Evolutionary conservation across 1,140 invertebrate genomes (phyloP).

Genomic region (Diachasma alloeum): DNA sequence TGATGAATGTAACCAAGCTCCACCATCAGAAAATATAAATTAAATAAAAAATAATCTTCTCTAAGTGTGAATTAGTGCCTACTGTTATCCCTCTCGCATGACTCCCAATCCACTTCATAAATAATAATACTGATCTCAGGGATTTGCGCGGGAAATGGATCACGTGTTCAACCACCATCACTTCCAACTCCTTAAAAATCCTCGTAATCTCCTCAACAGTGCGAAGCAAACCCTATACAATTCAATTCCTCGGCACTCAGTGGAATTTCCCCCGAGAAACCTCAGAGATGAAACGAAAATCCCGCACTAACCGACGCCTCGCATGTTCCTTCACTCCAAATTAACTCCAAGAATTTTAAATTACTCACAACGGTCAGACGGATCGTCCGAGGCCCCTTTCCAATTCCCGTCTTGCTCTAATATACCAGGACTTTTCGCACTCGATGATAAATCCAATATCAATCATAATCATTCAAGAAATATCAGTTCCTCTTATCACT

Average conservation of each 20-base stretch:
- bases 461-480: not conserved
- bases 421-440: not conserved
- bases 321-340: not conserved
- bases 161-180: not conserved
- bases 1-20: too few relatives aligned
- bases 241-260: not conserved
- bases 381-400: not conserved
- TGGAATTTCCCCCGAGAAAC: too few relatives aligned
- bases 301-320: too few relatives aligned
- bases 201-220: not conserved
- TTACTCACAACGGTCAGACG: not conserved
- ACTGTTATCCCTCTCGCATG: too few relatives aligned
- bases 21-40: too few relatives aligned
- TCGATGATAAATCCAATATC: not conserved
- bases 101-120: too few relatives aligned
- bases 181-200: not conserved
- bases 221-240: not conserved
- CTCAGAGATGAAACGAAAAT: too few relatives aligned
- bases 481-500: not conserved
- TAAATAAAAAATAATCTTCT: too few relatives aligned
- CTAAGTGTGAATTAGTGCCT: too few relatives aligned
- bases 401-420: not conserved
- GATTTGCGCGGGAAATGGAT: not conserved
- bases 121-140: too few relatives aligned
- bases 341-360: not conserved